Evolutionary conservation across 2,888 invertebrate genomes (phyloP).

Genomic region (Patella caerulea): DNA sequence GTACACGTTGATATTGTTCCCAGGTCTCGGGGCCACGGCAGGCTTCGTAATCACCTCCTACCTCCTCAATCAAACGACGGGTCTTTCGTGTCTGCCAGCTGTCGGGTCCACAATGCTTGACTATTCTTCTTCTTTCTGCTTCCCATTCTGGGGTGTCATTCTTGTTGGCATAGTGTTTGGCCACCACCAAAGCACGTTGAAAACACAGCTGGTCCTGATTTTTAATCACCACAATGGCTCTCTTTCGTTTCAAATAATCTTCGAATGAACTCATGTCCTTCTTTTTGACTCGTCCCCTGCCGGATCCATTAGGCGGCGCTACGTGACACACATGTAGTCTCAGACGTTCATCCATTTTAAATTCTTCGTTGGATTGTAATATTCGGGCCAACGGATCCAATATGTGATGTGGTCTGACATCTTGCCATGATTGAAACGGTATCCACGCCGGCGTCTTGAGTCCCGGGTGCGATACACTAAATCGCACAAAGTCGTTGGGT

Average conservation of each 20-base stretch:
- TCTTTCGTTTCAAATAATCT: background rate
- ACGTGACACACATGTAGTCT: no score
- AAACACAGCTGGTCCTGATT: background rate
- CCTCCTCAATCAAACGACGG: no score
- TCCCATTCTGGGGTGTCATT: background rate
- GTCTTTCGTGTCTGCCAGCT: no score
- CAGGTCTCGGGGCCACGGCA: no score
- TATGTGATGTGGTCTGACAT: no score
- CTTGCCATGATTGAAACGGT: background rate
- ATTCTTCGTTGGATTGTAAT: no score
- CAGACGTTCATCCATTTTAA: no score
- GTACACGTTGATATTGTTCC: no score
- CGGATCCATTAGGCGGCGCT: background rate
- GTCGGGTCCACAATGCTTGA: no score
- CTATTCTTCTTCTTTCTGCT: background rate
- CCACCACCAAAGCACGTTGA: background rate
- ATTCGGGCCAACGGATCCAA: no score
- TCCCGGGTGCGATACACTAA: background rate
- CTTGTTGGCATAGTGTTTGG: slow-evolving; percentile 1
- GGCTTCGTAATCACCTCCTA: no score
- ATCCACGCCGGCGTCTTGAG: background rate
- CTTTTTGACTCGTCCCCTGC: background rate
- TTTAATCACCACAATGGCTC: background rate
- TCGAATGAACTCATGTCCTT: background rate
- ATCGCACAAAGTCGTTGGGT: background rate